Evolutionary conservation across 2,888 invertebrate species (phyloP), one percentile per base, ranked within the genome.

Genomic region (Perizoma affinitatum): DNA sequence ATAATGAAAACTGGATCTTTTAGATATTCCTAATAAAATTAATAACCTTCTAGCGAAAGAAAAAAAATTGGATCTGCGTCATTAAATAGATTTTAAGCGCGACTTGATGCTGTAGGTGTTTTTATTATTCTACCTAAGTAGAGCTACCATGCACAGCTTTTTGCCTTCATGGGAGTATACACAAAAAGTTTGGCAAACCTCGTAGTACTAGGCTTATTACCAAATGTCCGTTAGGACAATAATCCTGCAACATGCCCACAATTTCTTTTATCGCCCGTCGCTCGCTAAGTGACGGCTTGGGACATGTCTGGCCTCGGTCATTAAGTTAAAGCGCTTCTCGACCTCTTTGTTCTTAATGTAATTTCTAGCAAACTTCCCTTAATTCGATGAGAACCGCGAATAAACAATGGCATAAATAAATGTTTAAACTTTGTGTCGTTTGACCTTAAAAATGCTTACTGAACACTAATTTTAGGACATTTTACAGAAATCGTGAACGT

Each of bases 261-360:
- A 73, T 75, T 76, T 76, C 71, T 78, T 79, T 75, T 73, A 74
- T 72, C 66, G 68, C 69, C 64, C 69, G 64, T 67, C 68, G 61
- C 61, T 73, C 61, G 67, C 75, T 83, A 80, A 83, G 80, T 82
- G 82, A 80, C 79, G 74, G 65, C 79, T 54, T 70, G 79, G 79
- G 80, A 76, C 72, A 69, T 70, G 72, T 72, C 71, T 72, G 72
- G 74, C 73, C 71, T 69, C 66, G 68, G 73, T 78, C 80, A 82
- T 85, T 83, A 81, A 78, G 77, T 80, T 79, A 78, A 80, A 84
- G 78, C 75, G 80, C 75, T 79, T 76, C 73, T 76, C 75, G 70
- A 73, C 77, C 78, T 77, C 78, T 80, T 75, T 74, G 69, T 77
- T 76, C 80, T 75, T 84, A 83, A 84, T 84, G 80, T 81, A 80